These are phyloP conservation scores for Ganaspis sp. DNA, from an alignment of 1,140 invertebrate genomes.

Conservation along the genomic window DNA sequence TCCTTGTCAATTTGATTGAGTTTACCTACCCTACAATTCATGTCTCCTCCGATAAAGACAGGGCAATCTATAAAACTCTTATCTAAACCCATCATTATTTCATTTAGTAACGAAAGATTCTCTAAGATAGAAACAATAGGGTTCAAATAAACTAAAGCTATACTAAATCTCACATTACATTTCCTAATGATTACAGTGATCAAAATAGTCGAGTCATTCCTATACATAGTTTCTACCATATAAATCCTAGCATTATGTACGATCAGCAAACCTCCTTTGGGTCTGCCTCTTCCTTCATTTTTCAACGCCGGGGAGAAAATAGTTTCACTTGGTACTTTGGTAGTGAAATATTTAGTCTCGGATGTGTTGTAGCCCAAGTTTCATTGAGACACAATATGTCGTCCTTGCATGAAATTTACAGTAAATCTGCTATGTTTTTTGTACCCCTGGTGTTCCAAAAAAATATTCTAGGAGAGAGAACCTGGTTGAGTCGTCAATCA, in stretches of 20 bases:
- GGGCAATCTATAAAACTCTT: background rate
- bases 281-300: background rate
- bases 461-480: background rate
- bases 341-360: background rate
- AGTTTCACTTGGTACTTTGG: background rate
- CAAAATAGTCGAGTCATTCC: background rate
- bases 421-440: background rate
- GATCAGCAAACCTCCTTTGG: background rate
- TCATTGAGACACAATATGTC: background rate
- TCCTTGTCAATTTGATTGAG: background rate
- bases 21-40: background rate
- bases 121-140: background rate
- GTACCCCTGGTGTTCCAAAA: background rate
- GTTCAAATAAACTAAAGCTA: background rate
- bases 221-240: background rate
- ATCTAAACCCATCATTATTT: background rate
- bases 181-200: no score
- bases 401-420: background rate
- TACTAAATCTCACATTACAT: background rate
- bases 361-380: background rate
- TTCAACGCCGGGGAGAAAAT: background rate
- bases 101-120: background rate
- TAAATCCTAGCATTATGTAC: background rate
- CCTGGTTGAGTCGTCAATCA: background rate
- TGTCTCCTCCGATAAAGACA: background rate